A percentile compares a stretch with the other conserved stretches of the same genome.
Evolutionary conservation across 2,113 vertebrate genomes (phyloP).

Genomic region (Delphinapterus leucas): DNA sequence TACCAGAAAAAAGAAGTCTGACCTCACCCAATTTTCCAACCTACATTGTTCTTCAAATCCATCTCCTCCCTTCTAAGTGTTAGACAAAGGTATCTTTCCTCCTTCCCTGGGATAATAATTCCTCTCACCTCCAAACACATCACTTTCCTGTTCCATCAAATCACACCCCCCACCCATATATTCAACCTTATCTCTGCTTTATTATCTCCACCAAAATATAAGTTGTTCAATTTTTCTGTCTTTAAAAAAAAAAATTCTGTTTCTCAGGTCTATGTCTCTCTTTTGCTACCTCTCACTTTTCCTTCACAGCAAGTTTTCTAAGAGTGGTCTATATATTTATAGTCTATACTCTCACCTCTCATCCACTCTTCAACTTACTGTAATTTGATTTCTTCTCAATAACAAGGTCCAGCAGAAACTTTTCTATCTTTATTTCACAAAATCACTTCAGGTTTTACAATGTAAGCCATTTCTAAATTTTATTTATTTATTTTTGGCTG

Average conservation of each 20-base stretch:
- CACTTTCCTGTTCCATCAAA: background rate
- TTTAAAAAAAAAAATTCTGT: background rate
- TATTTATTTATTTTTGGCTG: too few species aligned
- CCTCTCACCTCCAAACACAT: background rate
- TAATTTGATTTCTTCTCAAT: background rate
- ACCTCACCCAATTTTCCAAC: background rate
- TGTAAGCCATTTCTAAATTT: background rate
- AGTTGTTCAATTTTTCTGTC: background rate
- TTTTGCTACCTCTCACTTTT: background rate
- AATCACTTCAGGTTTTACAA: background rate
- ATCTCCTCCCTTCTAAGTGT: background rate
- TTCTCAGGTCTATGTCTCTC: background rate
- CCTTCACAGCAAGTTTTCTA: constrained; percentile 14
- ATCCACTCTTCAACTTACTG: background rate
- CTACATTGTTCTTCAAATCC: constrained; percentile 11
- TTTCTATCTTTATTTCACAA: constrained; percentile 6
- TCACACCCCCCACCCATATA: background rate
- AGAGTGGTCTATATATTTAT: background rate
- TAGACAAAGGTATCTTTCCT: constrained; percentile 7
- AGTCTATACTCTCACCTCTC: background rate
- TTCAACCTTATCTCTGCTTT: background rate
- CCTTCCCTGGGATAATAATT: background rate
- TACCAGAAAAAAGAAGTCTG: constrained; percentile 22
- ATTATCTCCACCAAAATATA: constrained; percentile 3
- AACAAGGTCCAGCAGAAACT: background rate